Conservation (phyloP, 2,888 invertebrate species). For the Campoletis raptor region DNA sequence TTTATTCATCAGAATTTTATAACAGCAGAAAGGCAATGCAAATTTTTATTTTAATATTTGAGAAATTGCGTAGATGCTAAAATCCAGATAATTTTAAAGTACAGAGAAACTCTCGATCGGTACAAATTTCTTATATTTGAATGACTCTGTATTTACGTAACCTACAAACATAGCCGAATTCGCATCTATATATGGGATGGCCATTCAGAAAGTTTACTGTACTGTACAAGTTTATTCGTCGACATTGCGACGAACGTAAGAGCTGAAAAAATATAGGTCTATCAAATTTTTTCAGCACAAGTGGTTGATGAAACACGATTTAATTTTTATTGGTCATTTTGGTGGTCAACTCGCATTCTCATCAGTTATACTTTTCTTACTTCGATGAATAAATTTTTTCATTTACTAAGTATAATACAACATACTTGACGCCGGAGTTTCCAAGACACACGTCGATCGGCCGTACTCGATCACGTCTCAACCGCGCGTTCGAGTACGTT, state of each 20-base stretch:
- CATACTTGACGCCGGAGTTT: neutral
- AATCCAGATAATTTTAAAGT: neutral
- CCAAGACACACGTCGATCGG: slow-evolving; percentile 2
- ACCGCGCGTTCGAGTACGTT: neutral
- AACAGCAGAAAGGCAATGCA: slow-evolving; percentile 9
- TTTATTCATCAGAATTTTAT: slow-evolving; percentile 19
- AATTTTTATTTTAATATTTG: neutral
- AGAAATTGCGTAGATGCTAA: neutral
- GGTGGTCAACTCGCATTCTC: neutral
- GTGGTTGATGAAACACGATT: slow-evolving; percentile 1
- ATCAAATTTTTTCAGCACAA: neutral
- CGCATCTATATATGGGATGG: slow-evolving; percentile 6
- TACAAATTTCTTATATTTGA: slow-evolving; percentile 1
- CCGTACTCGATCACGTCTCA: slow-evolving; percentile 23
- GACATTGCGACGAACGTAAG: slow-evolving; percentile 16
- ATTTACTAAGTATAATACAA: neutral
- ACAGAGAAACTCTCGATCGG: neutral
- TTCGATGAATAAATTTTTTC: neutral
- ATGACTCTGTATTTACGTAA: slow-evolving; percentile 12
- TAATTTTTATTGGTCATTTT: neutral
- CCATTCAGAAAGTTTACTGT: slow-evolving; percentile 37
- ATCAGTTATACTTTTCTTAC: neutral
- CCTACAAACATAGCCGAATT: slow-evolving; percentile 25
- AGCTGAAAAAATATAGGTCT: slow-evolving; percentile 12
- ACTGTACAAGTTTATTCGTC: slow-evolving; percentile 27